A percentile compares a stretch with the other conserved stretches of the same genome.
phyloP scores from a whole-genome alignment of 2,797 vertebrate species.

The Dromococcyx pavoninus region DNA sequence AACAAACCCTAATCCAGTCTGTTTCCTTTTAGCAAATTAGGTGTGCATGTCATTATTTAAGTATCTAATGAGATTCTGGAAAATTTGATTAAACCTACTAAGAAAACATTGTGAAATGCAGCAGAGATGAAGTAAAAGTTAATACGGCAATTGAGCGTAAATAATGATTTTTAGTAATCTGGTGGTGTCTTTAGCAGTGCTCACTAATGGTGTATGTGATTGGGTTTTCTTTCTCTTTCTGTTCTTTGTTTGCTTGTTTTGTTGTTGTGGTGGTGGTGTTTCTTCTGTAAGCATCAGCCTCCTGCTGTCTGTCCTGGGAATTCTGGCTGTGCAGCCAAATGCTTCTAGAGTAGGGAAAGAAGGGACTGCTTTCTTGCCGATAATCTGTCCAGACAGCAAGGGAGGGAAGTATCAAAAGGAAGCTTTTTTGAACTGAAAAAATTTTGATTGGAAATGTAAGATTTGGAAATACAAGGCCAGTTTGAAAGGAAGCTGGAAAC shows the following conservation, averaged over 20 bases:
- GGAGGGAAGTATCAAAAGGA: background rate
- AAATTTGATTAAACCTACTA: slow-evolving; percentile 19
- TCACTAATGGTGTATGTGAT: background rate
- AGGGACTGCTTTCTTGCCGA: background rate
- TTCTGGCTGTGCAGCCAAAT: background rate
- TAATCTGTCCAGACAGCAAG: background rate
- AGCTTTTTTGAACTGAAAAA: background rate
- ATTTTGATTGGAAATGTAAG: background rate
- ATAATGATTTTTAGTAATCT: background rate
- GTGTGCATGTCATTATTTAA: slow-evolving; percentile 17
- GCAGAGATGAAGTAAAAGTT: background rate
- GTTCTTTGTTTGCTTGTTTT: background rate
- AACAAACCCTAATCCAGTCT: slow-evolving; percentile 17
- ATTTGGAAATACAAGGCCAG: background rate
- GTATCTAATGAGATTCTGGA: slow-evolving; percentile 14
- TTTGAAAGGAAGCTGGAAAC: background rate
- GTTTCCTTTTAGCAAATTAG: slow-evolving; percentile 30
- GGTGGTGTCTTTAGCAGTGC: background rate
- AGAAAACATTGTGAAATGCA: background rate
- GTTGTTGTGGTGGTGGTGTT: background rate
- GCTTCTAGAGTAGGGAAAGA: background rate
- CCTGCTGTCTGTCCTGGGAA: background rate
- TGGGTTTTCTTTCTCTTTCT: background rate
- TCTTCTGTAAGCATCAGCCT: background rate
- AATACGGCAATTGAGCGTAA: background rate